Evolutionary conservation across 2,888 invertebrate species (phyloP), one percentile per base, ranked within the genome.

Genomic region (Rhagonycha fulva): DNA sequence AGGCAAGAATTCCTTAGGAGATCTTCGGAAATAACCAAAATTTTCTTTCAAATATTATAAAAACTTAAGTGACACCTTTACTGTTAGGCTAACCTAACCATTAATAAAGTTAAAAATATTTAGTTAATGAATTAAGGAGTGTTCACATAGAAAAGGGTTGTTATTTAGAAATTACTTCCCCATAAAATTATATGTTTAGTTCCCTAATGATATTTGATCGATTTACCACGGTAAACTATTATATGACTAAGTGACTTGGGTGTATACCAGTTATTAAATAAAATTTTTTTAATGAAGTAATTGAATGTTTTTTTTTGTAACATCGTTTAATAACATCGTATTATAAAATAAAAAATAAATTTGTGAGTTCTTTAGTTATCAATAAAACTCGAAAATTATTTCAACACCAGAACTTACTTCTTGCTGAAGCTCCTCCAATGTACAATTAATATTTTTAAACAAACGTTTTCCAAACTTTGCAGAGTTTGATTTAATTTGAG

Each of bases 121-220:
- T 66, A 26, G 63, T 66, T 47, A 78, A 78, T 74, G 62, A 72
- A 72, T 28, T 67, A 70, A 75, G 79, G 79, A 74, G 79, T 77
- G 79, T 69, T 70, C 62, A 75, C 69, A 72, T 76, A 78, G 76
- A 75, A 79, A 79, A 79, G 79, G 79, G 79, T 79, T 79, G 79
- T 79, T 79, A 78, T 78, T 78, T 71, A 70, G 76, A 60, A 76
- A 78, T 78, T 78, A 78, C 76, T 76, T 74, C 74, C 73, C 76
- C 47, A 47, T 78, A 78, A 76, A 72, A 76, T 76, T 76, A 76
- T 78, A 76, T 74, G 77, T 77, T 77, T 77, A 76, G 76, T 72
- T 78, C 78, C 71, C 78, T 78, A 78, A 78, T 76, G 78, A 78
- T 78, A 76, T 78, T 78, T 78, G 74, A 78, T 78, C 78, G 78